phyloP scores from a whole-genome alignment of 2,888 invertebrate species.

The Thymelicus lineola region DNA sequence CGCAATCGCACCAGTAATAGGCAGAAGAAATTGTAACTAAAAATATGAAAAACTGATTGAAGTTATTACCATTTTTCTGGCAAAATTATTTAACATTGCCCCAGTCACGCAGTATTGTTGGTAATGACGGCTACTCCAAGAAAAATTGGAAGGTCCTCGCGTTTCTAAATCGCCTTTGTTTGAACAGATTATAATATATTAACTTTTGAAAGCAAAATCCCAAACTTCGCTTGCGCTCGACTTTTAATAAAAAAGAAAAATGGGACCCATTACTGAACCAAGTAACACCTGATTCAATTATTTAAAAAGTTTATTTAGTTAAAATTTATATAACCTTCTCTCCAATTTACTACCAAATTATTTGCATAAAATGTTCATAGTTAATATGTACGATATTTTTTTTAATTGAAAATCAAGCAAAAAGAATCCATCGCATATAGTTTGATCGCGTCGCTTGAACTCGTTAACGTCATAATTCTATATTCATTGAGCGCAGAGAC shows the following conservation, averaged over 20 bases:
- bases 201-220: constrained; percentile 18
- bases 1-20: no score
- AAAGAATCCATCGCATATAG: background rate
- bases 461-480: constrained; percentile 58
- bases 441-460: constrained; percentile 52
- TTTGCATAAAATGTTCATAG: no score
- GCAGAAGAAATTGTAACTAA: no score
- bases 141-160: constrained; percentile 13
- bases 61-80: no score
- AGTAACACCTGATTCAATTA: no score
- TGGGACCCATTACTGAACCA: background rate
- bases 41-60: no score
- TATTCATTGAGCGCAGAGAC: constrained; percentile 69
- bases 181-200: constrained; percentile 18
- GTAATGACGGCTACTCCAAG: constrained; percentile 13
- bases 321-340: no score
- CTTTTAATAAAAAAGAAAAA: constrained; percentile 3
- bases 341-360: no score
- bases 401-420: background rate
- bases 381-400: no score
- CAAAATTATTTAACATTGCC: constrained; percentile 1
- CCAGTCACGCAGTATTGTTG: constrained; percentile 22
- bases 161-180: constrained; percentile 17
- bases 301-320: no score
- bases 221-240: background rate